Evolutionary conservation across 2,113 vertebrate species (phyloP).

Genomic region (Arvicanthis niloticus): DNA sequence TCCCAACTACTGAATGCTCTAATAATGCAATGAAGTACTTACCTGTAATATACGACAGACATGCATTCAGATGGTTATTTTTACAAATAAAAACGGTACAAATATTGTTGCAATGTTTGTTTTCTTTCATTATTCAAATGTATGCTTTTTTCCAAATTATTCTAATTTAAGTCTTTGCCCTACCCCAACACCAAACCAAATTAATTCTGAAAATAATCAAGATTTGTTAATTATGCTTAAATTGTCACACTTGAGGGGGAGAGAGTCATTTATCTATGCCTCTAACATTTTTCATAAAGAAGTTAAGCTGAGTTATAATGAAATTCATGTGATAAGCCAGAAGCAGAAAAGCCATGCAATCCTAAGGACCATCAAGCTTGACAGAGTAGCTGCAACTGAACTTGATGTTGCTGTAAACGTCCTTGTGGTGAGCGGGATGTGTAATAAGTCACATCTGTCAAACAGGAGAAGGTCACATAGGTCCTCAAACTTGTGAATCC

Average conservation of each 20-base stretch:
- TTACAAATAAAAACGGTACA: constrained; percentile 92
- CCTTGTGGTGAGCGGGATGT: not conserved
- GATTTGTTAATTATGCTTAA: constrained; percentile 5
- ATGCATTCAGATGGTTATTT: constrained; percentile 91
- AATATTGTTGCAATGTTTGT: constrained; percentile 82
- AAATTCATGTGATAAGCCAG: not conserved
- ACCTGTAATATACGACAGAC: constrained; percentile 86
- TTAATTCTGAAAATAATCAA: constrained; percentile 41
- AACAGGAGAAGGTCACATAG: not conserved
- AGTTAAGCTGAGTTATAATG: constrained; percentile 13
- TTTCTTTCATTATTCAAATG: constrained; percentile 68
- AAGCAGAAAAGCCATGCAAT: not conserved
- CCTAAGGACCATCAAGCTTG: not conserved
- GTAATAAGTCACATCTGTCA: not conserved
- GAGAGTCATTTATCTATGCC: not conserved
- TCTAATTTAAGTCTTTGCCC: constrained; percentile 14
- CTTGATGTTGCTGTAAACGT: not conserved
- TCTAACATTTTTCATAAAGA: not conserved
- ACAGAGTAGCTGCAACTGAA: not conserved
- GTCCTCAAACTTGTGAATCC: not conserved
- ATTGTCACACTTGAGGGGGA: not conserved
- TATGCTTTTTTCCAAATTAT: not conserved
- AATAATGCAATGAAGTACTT: constrained; percentile 83
- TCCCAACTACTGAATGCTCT: constrained; percentile 90
- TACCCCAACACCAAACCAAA: not conserved